These are phyloP conservation scores for Pediacus dermestoides DNA, from an alignment of 2,888 invertebrate genomes.

Conservation along the genomic window DNA sequence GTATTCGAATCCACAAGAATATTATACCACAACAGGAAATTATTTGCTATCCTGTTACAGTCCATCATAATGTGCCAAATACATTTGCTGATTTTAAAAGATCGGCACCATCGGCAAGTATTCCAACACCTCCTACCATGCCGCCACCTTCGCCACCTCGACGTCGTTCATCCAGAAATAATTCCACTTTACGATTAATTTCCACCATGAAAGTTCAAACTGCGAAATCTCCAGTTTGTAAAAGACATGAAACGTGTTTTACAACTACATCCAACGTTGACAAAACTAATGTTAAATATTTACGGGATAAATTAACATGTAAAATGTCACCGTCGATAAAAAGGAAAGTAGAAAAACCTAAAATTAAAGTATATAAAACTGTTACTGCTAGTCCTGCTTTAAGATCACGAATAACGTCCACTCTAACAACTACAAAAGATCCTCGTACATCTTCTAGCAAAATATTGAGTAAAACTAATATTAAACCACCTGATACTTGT, in stretches of 20 bases:
- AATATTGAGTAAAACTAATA: conserved; percentile 44
- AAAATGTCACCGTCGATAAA: conserved; percentile 51
- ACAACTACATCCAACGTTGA: conserved; percentile 42
- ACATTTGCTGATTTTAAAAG: conserved; percentile 60
- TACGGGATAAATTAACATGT: conserved; percentile 60
- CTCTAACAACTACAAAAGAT: conserved; percentile 42
- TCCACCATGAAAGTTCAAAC: conserved; percentile 52
- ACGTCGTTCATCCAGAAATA: conserved; percentile 71
- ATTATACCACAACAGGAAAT: conserved; percentile 54
- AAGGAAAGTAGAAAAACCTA: conserved; percentile 32
- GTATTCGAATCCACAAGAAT: conserved; percentile 73
- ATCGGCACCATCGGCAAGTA: conserved; percentile 53
- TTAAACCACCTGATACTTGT: conserved; percentile 1
- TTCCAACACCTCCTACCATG: conserved; percentile 35
- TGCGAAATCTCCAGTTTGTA: conserved; percentile 39
- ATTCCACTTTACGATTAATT: conserved; percentile 64
- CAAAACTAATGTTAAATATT: conserved; percentile 57
- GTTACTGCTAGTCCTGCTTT: conserved; percentile 41
- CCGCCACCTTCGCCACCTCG: conserved; percentile 71
- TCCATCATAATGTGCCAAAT: conserved; percentile 47
- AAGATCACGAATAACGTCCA: conserved; percentile 45
- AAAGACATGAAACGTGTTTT: conserved; percentile 55
- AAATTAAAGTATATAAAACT: conserved; percentile 39
- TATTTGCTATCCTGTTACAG: conserved; percentile 59
- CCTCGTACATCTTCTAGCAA: conserved; percentile 47